phyloP scores from a whole-genome alignment of 2,888 invertebrate species.

The Myopa tessellatipennis region DNA sequence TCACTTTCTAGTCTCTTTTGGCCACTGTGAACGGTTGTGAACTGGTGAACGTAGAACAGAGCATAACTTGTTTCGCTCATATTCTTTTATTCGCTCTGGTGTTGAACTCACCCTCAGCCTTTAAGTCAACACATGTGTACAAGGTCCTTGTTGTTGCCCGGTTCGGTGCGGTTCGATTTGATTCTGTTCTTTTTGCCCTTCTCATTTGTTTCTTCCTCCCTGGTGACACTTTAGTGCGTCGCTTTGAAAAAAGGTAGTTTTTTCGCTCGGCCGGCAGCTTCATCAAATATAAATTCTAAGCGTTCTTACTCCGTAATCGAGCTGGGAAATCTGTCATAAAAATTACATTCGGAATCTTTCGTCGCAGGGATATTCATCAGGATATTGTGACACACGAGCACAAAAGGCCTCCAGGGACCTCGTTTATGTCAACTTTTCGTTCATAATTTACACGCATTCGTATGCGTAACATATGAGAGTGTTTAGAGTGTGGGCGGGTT shows the following conservation, averaged over 20 bases:
- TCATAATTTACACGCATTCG: conserved; percentile 59
- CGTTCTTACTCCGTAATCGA: conserved; percentile 55
- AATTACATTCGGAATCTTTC: conserved; percentile 43
- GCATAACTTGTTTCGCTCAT: conserved; percentile 4
- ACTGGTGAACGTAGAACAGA: not conserved
- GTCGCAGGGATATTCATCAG: conserved; percentile 29
- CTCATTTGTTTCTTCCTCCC: conserved; percentile 49
- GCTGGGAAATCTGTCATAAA: conserved; percentile 68
- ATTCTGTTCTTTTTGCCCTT: not conserved
- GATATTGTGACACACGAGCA: conserved; percentile 49
- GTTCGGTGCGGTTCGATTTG: no score
- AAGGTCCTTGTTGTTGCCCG: conserved; percentile 16
- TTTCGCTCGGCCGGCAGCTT: conserved; percentile 44
- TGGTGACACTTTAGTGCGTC: conserved; percentile 60
- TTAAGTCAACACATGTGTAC: conserved; percentile 48
- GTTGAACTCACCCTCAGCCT: conserved; percentile 38
- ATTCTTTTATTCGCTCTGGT: not conserved
- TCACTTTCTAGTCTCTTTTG: not conserved
- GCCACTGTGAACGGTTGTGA: not conserved
- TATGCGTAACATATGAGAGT: conserved; percentile 50
- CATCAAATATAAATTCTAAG: conserved; percentile 59
- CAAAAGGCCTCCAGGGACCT: conserved; percentile 67
- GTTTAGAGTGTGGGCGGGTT: conserved; percentile 30
- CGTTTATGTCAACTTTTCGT: conserved; percentile 66
- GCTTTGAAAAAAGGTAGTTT: not conserved